A percentile compares a stretch with the other conserved stretches of the same genome.
Conservation (phyloP, 2,113 vertebrate species). For the Lontra canadensis region DNA sequence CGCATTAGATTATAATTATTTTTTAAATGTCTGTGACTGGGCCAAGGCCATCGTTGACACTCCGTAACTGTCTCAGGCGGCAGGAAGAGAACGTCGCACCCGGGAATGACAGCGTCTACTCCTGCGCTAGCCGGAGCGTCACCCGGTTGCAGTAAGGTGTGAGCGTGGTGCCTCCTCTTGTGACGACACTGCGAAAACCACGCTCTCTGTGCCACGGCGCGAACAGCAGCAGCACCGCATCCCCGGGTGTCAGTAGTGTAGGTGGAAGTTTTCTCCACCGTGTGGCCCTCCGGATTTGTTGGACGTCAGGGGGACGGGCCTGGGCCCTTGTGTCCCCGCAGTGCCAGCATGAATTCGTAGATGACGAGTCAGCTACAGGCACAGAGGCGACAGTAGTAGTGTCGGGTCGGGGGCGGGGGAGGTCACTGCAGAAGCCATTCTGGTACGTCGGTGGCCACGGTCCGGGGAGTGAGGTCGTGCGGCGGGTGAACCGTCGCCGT, state of each 20-base stretch:
- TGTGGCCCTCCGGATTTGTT: background rate
- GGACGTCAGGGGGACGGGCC: background rate
- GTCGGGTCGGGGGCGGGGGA: background rate
- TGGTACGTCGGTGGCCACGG: background rate
- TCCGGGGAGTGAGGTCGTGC: background rate
- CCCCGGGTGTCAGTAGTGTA: background rate
- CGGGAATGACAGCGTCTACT: background rate
- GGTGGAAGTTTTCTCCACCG: background rate
- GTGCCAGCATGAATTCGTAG: background rate
- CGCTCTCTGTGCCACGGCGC: accelerated
- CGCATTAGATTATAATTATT: too few relatives aligned
- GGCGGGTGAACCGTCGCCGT: background rate
- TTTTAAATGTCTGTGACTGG: background rate
- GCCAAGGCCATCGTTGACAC: background rate
- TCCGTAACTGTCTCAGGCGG: background rate
- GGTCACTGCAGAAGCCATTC: background rate
- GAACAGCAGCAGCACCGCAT: background rate
- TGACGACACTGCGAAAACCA: too few relatives aligned
- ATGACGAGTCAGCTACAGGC: background rate
- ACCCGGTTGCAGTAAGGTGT: too few relatives aligned
- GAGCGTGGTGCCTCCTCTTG: too few relatives aligned
- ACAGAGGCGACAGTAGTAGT: background rate
- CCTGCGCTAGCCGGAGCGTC: too few relatives aligned
- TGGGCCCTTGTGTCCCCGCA: background rate
- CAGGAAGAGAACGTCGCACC: background rate